Evolutionary conservation across 2,888 invertebrate species (phyloP).

Genomic region (Glyphotaelius pellucidus): DNA sequence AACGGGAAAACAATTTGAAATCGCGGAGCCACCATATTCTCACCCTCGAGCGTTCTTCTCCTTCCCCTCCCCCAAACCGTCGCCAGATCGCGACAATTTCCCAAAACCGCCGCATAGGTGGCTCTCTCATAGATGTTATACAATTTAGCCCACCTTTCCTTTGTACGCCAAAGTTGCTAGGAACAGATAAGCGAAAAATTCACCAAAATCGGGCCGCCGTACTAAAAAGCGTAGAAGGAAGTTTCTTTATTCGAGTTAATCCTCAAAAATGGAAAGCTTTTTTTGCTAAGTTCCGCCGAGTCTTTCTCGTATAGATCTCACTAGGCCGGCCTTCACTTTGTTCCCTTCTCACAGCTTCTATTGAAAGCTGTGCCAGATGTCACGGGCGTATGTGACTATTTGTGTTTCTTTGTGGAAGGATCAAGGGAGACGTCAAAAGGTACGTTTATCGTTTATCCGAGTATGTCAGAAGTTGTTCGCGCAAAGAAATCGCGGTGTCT

Average conservation of each 20-base stretch:
- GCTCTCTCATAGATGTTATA: slow-evolving; percentile 43
- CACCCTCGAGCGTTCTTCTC: background rate
- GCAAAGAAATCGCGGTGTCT: slow-evolving; percentile 42
- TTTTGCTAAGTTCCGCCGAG: slow-evolving; percentile 7
- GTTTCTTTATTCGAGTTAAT: background rate
- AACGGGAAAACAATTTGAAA: slow-evolving; percentile 50
- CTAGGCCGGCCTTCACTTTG: slow-evolving; percentile 45
- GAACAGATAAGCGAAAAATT: slow-evolving; percentile 11
- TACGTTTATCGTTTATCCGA: slow-evolving; percentile 38
- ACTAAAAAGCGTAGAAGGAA: background rate
- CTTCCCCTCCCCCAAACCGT: background rate
- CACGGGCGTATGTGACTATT: slow-evolving; percentile 45
- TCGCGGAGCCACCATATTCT: slow-evolving; percentile 3
- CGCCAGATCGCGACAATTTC: slow-evolving; percentile 55
- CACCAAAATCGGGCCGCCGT: slow-evolving; percentile 10
- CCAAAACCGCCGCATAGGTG: slow-evolving; percentile 48
- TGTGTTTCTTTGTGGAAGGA: slow-evolving; percentile 49
- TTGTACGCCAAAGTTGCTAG: slow-evolving; percentile 7
- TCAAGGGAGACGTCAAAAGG: slow-evolving; percentile 48
- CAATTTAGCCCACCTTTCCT: slow-evolving; percentile 46
- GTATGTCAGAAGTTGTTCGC: slow-evolving; percentile 37
- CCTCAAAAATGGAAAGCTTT: background rate
- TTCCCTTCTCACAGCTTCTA: slow-evolving; percentile 49
- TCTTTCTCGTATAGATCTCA: background rate
- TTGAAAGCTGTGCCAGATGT: slow-evolving; percentile 58